These are phyloP conservation scores for Percopsis omiscomaycus DNA, from an alignment of 2,797 vertebrate species.

Conservation along the genomic window DNA sequence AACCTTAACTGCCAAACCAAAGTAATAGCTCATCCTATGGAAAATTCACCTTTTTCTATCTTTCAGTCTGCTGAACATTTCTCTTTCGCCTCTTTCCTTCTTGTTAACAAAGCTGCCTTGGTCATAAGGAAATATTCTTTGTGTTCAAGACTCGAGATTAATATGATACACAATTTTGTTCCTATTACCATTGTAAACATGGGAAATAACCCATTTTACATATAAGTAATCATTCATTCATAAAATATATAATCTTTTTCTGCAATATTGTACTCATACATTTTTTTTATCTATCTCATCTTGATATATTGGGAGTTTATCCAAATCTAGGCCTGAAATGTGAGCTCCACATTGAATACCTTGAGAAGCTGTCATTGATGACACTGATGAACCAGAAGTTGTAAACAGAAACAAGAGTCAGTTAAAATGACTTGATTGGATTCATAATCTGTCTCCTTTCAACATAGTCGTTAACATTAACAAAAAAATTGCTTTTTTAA, in stretches of 20 bases:
- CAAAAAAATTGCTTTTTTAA: no score
- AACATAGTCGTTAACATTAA: no score
- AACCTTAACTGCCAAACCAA: conserved; percentile 52
- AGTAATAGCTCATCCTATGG: conserved; percentile 29
- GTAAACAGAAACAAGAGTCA: no score
- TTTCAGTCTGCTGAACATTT: conserved; percentile 14
- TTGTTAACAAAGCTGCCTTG: conserved; percentile 39
- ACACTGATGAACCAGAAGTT: no score
- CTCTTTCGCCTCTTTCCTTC: conserved; percentile 36
- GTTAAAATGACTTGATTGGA: no score
- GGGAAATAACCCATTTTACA: neutral
- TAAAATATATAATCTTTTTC: neutral
- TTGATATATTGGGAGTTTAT: neutral
- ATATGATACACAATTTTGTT: conserved; percentile 1
- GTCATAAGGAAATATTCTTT: conserved; percentile 17
- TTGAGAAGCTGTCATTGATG: neutral
- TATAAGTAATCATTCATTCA: neutral
- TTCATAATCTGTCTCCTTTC: no score
- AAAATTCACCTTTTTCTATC: conserved; percentile 24
- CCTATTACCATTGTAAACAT: conserved; percentile 8
- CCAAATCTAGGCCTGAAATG: neutral
- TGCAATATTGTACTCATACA: neutral
- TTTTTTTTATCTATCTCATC: neutral
- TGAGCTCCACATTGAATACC: neutral
- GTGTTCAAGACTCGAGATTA: conserved; percentile 22